Evolutionary conservation across 2,888 invertebrate genomes (phyloP).

Genomic region (Horisme vitalbata): DNA sequence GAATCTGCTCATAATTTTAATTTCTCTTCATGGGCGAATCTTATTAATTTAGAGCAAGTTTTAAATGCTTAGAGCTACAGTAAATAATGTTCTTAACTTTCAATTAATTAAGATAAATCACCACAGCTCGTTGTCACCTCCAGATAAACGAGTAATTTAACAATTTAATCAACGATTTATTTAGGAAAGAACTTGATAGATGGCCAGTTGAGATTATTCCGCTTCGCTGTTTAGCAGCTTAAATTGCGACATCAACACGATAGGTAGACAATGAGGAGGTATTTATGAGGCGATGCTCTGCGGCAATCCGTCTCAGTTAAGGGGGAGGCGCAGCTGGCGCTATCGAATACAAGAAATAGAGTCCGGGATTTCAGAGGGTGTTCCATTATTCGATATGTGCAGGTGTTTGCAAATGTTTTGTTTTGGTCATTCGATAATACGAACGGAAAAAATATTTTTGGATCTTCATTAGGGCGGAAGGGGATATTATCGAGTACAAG

Average conservation of each 20-base stretch:
- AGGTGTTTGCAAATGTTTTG: too few relatives aligned
- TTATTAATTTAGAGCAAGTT: neutral
- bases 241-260: slow-evolving; percentile 63
- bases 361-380: too few relatives aligned
- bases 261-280: slow-evolving; percentile 61
- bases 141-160: slow-evolving; percentile 57
- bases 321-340: too few relatives aligned
- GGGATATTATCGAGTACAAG: too few relatives aligned
- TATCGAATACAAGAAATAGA: too few relatives aligned
- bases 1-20: too few relatives aligned
- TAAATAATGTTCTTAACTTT: slow-evolving; percentile 12
- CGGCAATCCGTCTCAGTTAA: slow-evolving; percentile 41
- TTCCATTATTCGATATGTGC: too few relatives aligned
- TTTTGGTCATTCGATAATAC: too few relatives aligned
- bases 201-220: slow-evolving; percentile 63
- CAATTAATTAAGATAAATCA: slow-evolving; percentile 20
- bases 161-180: slow-evolving; percentile 70
- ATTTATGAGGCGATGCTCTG: slow-evolving; percentile 54
- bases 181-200: slow-evolving; percentile 66
- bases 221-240: slow-evolving; percentile 51
- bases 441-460: too few relatives aligned
- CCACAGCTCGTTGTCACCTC: slow-evolving; percentile 30
- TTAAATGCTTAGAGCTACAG: neutral
- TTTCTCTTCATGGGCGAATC: too few relatives aligned
- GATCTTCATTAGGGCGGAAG: too few relatives aligned